phyloP scores from a whole-genome alignment of 1,140 invertebrate species.

The Globodera ellingtonae region DNA sequence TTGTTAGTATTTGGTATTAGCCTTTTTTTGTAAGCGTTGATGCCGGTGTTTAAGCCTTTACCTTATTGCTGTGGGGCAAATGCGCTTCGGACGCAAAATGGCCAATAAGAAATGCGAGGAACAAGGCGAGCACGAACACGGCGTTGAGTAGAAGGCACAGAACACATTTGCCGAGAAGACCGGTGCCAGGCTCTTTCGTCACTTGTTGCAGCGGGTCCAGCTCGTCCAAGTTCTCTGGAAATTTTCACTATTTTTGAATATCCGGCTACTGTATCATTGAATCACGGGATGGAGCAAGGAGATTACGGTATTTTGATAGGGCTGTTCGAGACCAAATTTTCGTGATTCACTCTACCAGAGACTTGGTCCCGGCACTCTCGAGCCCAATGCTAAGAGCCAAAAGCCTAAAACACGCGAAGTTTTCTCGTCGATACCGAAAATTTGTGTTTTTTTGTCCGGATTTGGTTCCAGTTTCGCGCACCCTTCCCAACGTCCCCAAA shows the following conservation, averaged over 20 bases:
- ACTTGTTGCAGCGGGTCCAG: background rate
- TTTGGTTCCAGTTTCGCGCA: background rate
- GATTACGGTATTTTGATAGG: too few relatives aligned
- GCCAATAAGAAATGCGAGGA: conserved; percentile 52
- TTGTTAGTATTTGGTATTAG: background rate
- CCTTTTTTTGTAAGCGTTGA: background rate
- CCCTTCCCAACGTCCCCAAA: background rate
- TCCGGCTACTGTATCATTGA: too few relatives aligned
- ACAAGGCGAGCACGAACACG: conserved; percentile 49
- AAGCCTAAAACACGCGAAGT: too few relatives aligned
- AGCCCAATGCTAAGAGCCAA: too few relatives aligned
- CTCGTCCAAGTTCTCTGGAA: conserved; percentile 22
- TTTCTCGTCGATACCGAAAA: too few relatives aligned
- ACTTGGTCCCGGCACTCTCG: too few relatives aligned
- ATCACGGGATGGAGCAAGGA: too few relatives aligned
- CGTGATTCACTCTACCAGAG: too few relatives aligned
- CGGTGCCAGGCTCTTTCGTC: conserved; percentile 14
- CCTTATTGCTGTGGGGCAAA: conserved; percentile 30
- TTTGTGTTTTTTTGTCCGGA: background rate
- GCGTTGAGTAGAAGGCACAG: conserved; percentile 49
- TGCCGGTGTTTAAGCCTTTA: background rate
- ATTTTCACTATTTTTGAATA: background rate
- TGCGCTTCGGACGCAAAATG: conserved; percentile 46
- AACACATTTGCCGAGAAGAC: conserved; percentile 50
- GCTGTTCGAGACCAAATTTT: too few relatives aligned